These are phyloP conservation scores for Drosophila pegasa DNA, from an alignment of 2,888 invertebrate species.

Conservation along the genomic window DNA sequence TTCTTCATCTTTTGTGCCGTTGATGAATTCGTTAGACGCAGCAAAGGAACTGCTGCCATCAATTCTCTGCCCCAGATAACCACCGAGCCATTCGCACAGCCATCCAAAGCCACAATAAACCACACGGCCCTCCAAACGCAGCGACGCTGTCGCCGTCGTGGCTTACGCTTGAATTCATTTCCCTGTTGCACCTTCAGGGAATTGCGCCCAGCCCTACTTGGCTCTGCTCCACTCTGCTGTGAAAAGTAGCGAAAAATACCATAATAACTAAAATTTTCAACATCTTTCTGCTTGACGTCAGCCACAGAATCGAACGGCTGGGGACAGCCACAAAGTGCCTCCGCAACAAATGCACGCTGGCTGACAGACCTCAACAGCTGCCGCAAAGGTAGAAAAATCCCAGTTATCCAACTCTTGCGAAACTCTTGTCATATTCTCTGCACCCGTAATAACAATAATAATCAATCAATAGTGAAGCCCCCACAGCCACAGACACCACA, in stretches of 20 bases:
- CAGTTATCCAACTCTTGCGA: not conserved
- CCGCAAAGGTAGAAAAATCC: not conserved
- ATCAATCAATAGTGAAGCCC: slow-evolving; percentile 5
- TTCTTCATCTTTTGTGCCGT: slow-evolving; percentile 61
- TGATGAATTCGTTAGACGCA: slow-evolving; percentile 67
- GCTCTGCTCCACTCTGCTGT: slow-evolving; percentile 1
- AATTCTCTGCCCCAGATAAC: slow-evolving; percentile 27
- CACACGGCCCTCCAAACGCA: slow-evolving; percentile 7
- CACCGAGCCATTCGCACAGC: slow-evolving; percentile 5
- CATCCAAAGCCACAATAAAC: slow-evolving; percentile 5
- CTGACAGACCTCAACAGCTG: not conserved
- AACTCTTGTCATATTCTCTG: slow-evolving; percentile 7
- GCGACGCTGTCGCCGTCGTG: slow-evolving; percentile 7
- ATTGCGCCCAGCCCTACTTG: slow-evolving; percentile 22
- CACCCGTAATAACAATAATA: not conserved
- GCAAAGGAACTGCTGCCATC: slow-evolving; percentile 31
- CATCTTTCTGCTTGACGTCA: slow-evolving; percentile 17
- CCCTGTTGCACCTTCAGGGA: slow-evolving; percentile 64
- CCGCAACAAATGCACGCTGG: not conserved
- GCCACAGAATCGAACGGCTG: slow-evolving; percentile 1
- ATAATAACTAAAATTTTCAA: slow-evolving; percentile 42
- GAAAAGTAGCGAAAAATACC: slow-evolving; percentile 43
- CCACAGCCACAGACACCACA: not conserved
- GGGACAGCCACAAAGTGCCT: slow-evolving; percentile 16
- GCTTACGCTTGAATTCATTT: slow-evolving; percentile 46